Base-by-base conservation (phyloP, 2,888 invertebrate genomes). In the Cecidostiba fungosa region DNA sequence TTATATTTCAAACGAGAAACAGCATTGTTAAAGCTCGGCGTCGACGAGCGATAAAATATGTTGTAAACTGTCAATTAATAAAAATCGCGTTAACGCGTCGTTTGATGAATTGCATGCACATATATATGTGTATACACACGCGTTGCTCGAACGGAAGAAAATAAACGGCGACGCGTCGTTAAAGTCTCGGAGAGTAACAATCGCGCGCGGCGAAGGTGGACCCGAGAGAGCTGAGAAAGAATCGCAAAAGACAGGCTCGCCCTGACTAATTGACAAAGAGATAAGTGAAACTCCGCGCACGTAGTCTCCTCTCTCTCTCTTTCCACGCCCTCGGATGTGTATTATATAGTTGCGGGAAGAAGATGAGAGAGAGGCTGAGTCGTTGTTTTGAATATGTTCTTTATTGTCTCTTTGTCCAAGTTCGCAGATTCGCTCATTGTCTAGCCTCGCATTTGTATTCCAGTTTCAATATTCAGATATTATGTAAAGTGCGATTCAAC, bases 191-290 rank as follows among this genome's bases (percentile, higher is more conserved):
- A 23, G 36, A 78, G 74, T 79, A 74, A 69, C 82, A 74, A 77
- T 82, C 73, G 73, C 66, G 73, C 66, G 29, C 14, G 43, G 85
- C 77, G 76, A 80, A 80, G 83, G 79, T 77, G 83, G 76, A 72
- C 32, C 72, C 74, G 43, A 32, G 66, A 73, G 78, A n/a, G 4
- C n/a, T n/a, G 62, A 47, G 19, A 72, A 78, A 84, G 78, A 82
- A 80, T 78, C 47, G 83, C 82, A 84, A 86, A 85, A 86, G 81
- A 86, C 73, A 74, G 77, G 80, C 86, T 86, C 59, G 86, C 74
- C 86, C 70, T 84, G 84, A 86, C 86, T 86, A 86, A 86, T 86
- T 86, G 86, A 86, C 84, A 86, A 86, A 84, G 82, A 86, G 82
- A 86, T 81, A 84, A 82, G 78, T 77, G 76, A 82, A 84, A 79